phyloP scores from a whole-genome alignment of 2,888 invertebrate species.

The Julus scandinavius region DNA sequence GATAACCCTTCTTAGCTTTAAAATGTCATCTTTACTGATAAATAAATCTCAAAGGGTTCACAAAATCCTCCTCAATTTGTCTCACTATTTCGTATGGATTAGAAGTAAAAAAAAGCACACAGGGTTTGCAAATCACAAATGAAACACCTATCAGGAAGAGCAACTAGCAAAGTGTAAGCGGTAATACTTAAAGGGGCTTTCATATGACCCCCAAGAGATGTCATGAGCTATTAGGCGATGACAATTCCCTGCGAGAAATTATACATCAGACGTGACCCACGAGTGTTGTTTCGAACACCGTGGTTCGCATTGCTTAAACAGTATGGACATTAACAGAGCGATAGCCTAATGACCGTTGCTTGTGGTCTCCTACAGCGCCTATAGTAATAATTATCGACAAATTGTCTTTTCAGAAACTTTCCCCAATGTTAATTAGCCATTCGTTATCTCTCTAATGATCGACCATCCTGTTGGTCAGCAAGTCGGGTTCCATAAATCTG shows the following conservation, averaged over 20 bases:
- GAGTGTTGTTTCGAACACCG: neutral
- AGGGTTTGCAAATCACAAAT: neutral
- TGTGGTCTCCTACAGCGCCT: neutral
- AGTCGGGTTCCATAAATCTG: neutral
- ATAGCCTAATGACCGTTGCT: too few species aligned
- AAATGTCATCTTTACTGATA: neutral
- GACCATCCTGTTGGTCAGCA: neutral
- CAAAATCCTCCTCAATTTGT: neutral
- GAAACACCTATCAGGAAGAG: neutral
- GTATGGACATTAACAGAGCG: neutral
- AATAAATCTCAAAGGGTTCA: neutral
- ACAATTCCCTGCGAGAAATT: neutral
- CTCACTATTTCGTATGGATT: neutral
- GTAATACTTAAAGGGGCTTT: neutral
- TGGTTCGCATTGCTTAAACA: neutral
- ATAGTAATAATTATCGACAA: neutral
- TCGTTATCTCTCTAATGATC: neutral
- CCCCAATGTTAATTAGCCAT: neutral
- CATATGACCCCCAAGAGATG: neutral
- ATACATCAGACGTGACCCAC: slow-evolving; percentile 4
- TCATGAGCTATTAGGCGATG: slow-evolving; percentile 27
- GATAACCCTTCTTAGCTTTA: too few species aligned
- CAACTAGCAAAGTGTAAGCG: neutral
- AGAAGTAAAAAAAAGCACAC: neutral
- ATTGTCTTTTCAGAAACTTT: neutral